phyloP scores from a whole-genome alignment of 1,140 invertebrate genomes.

The Heliconius congener region DNA sequence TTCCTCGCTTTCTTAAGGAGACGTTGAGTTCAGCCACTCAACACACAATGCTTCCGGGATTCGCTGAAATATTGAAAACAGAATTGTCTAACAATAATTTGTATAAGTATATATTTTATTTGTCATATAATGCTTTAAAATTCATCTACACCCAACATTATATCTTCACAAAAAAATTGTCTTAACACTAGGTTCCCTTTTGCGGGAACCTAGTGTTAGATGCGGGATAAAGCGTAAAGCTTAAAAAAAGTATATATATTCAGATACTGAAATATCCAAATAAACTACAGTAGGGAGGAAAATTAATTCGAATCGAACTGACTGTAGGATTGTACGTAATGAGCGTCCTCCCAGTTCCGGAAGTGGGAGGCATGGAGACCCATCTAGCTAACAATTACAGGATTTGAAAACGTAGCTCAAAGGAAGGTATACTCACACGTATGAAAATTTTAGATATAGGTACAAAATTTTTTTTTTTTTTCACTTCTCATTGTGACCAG shows the following conservation, averaged over 20 bases:
- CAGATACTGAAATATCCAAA: neutral
- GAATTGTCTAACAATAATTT: neutral
- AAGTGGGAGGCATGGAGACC: neutral
- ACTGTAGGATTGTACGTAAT: constrained; percentile 2
- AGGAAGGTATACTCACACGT: neutral
- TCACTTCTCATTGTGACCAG: too few species aligned
- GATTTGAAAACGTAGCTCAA: neutral
- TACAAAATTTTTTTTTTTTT: too few species aligned
- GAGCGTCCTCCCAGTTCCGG: neutral
- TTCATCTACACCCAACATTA: too few species aligned
- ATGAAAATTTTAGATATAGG: neutral
- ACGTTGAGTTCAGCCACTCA: too few species aligned
- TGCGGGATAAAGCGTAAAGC: neutral
- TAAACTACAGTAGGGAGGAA: neutral
- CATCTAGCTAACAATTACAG: neutral
- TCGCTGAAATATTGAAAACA: neutral
- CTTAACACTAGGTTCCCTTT: neutral
- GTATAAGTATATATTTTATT: too few species aligned
- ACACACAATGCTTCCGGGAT: too few species aligned
- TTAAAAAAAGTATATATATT: neutral
- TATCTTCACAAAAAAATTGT: too few species aligned
- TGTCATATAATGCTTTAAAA: too few species aligned
- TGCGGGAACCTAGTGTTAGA: too few species aligned
- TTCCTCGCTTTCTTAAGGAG: too few species aligned
- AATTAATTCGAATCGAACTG: neutral